A percentile compares a stretch with the other conserved stretches of the same genome.
Evolutionary conservation across 2,797 vertebrate species (phyloP).

Genomic region (Smutsia temminckii): DNA sequence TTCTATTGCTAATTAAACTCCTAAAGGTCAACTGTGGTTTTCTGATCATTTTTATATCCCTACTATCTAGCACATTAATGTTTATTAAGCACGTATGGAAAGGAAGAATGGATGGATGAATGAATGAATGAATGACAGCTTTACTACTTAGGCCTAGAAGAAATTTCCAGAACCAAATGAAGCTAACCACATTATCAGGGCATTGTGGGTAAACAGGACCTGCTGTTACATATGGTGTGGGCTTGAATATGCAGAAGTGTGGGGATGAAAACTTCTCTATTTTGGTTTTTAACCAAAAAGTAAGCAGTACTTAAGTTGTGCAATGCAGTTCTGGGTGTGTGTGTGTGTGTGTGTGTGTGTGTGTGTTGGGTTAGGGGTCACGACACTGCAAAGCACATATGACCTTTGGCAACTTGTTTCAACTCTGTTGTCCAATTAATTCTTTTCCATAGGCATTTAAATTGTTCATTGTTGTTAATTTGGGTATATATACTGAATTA

Average conservation of each 20-base stretch:
- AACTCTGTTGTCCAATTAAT: not conserved
- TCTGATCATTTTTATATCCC: not conserved
- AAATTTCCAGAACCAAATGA: not conserved
- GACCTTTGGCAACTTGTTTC: not conserved
- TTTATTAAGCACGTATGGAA: not conserved
- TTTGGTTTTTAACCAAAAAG: not conserved
- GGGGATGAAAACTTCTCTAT: not conserved
- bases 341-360: not conserved
- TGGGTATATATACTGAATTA: not conserved
- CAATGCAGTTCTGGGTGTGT: fast-evolving
- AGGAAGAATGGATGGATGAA: not conserved
- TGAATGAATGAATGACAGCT: not conserved
- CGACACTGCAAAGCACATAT: not conserved
- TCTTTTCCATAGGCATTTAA: not conserved
- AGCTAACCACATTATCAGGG: not conserved
- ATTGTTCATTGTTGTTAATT: not conserved
- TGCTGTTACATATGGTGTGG: too few species aligned
- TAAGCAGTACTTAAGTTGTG: not conserved
- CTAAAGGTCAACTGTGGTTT: not conserved
- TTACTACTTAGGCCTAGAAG: not conserved
- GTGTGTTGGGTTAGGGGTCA: not conserved
- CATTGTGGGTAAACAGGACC: not conserved
- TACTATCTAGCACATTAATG: not conserved
- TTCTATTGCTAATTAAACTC: not conserved
- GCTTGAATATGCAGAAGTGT: not conserved